Evolutionary conservation across 2,113 vertebrate species (phyloP).

Genomic region (Microtus oregoni): DNA sequence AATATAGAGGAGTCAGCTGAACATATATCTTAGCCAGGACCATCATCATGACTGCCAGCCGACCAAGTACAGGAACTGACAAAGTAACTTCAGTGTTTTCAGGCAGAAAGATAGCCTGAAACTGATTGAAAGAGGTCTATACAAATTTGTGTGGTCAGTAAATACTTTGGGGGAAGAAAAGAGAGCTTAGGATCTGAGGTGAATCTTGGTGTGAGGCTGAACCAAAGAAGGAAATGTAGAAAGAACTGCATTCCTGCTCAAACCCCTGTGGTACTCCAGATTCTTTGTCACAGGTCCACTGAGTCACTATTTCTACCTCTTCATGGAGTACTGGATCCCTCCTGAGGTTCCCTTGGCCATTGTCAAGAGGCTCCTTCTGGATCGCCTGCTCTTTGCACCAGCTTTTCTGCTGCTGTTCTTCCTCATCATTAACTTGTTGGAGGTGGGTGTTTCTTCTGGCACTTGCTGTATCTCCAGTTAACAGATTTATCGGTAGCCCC

Average conservation of each 20-base stretch:
- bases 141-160: neutral
- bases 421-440: slow-evolving; percentile 90
- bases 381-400: slow-evolving; percentile 91
- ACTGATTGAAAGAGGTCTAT: neutral
- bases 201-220: neutral
- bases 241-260: neutral
- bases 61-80: neutral
- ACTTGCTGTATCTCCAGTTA: accelerated
- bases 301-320: slow-evolving; percentile 93
- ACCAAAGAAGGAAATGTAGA: neutral
- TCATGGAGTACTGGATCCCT: slow-evolving; percentile 91
- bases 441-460: slow-evolving; percentile 84
- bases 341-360: slow-evolving; percentile 85
- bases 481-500: neutral
- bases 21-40: neutral
- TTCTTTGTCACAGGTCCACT: slow-evolving; percentile 91
- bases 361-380: slow-evolving; percentile 91
- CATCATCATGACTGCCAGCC: neutral
- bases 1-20: too few species aligned
- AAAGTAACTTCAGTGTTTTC: neutral
- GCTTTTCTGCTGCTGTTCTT: slow-evolving; percentile 92
- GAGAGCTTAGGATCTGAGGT: neutral
- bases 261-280: slow-evolving; percentile 75
- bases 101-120: neutral
- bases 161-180: neutral